Base-by-base conservation (phyloP, 2,888 invertebrate genomes). In the Lepidocyrtoides sp. region DNA sequence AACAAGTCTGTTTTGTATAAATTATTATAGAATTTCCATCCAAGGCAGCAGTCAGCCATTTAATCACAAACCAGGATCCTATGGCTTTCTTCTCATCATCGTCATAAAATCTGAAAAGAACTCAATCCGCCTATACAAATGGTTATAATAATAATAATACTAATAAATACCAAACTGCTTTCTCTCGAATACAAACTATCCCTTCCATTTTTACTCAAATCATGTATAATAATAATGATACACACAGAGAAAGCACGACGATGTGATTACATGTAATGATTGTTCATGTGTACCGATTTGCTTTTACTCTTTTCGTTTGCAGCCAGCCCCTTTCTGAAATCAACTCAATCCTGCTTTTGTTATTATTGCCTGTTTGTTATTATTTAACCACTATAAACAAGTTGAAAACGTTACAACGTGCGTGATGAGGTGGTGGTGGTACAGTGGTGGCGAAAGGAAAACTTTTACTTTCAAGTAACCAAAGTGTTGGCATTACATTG, bases 21-120 rank as follows among this genome's bases (percentile, higher is more conserved):
- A 44, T 12, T 1, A 63, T 14, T 4, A 29, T 63, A 17, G 29
- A 54, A 54, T 26, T 60, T 63, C 17, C 48, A 17, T 63, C 32
- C 32, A 12, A 84, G 10, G 8, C 12, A 66, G 69, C n/a, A 84
- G 69, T 57, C 36, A 88, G 54, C 29, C 44, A 79, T 88, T 87
- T 87, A 79, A 79, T 79, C 77, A 77, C 20, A 79, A 79, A 66
- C 77, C 63, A 77, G 66, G 44, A 54, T 86, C 36, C 66, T 54
- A 66, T 75, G 66, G 84, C n/a, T 57, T 57, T 57, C 51, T 57
- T 84, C 82, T 63, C 51, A 23, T 77, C 48, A 26, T 69, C 23
- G 29, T 32, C 17, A 12, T 32, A 44, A 41, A 75, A 57, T 51
- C 57, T 79, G 79, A 84, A 84, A 63, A 51, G 84, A 84, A 57